Percentiles rank a stretch among this genome's conserved stretches.
phyloP scores from a whole-genome alignment of 2,888 invertebrate species.

The Bugulina stolonifera region DNA sequence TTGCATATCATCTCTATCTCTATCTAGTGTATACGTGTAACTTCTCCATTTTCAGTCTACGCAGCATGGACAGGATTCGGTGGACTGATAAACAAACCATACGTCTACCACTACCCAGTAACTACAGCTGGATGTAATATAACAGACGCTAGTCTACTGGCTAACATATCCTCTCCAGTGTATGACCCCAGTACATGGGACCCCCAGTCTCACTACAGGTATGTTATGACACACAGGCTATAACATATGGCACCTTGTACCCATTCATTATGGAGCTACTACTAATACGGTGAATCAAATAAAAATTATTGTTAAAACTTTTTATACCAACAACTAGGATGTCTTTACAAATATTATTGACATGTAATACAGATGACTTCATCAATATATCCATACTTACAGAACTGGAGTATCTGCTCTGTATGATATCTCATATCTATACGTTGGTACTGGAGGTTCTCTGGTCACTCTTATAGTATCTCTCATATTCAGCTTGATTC shows the following conservation, averaged over 20 bases:
- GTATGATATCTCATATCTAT: not conserved
- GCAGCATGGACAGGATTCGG: not conserved
- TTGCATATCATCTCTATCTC: too few species aligned
- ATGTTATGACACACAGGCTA: too few species aligned
- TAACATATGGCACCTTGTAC: too few species aligned
- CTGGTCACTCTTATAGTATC: not conserved
- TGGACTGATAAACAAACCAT: constrained; percentile 1
- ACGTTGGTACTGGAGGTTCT: not conserved
- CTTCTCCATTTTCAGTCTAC: too few species aligned
- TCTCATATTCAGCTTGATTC: not conserved
- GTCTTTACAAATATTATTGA: too few species aligned
- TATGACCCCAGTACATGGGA: constrained; percentile 4
- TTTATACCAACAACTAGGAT: too few species aligned
- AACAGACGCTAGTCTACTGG: not conserved
- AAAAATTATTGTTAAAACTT: too few species aligned
- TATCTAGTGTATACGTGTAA: too few species aligned
- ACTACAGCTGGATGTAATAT: not conserved
- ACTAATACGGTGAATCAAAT: too few species aligned
- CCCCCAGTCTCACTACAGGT: not conserved
- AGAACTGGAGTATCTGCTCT: not conserved
- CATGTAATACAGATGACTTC: too few species aligned
- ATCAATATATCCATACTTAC: too few species aligned
- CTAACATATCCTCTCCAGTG: not conserved
- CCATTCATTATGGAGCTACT: too few species aligned
- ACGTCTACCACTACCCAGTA: not conserved